Base-by-base conservation (phyloP, 2,888 invertebrate genomes). In the Andrena dorsata region DNA sequence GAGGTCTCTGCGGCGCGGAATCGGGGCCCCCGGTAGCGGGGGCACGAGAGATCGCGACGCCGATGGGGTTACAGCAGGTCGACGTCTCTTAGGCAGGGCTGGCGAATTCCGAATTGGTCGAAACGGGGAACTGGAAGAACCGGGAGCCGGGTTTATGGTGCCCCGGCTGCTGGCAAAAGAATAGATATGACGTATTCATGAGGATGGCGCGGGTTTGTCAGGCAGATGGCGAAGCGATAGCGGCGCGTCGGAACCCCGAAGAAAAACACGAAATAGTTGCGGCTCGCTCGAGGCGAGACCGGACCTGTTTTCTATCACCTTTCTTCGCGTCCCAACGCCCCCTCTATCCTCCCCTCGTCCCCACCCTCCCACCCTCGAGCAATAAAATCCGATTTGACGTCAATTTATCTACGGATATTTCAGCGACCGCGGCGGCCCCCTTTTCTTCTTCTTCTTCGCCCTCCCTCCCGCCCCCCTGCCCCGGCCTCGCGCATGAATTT, bases 231-330 rank as follows among this genome's bases (percentile, higher is more conserved):
- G 88, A 83, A 89, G 90, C 89, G 91, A 92, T 92, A 92, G 90
- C 87, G 90, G 91, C 89, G 88, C 88, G 88, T 90, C 85, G 91
- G 80, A 88, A 84, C 90, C 85, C 84, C 83, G 87, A 85, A 88
- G 92, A 92, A 92, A 92, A 93, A 93, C 92, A 92, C 90, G 92
- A 92, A 93, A 93, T 92, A 91, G 91, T 93, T 91, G 88, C 82
- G 91, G 89, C 90, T 91, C 92, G 90, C 91, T 92, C 86, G 84
- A 92, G 92, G 92, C 92, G 93, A 93, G 91, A 92, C 90, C 88
- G 92, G 93, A 93, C 93, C 92, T 91, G 93, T 93, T 93, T 93
- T 91, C 92, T 92, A 92, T 93, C 92, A 91, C 93, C 92, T 92
- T 92, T 91, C 92, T 91, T 91, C 91, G 89, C 84, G 86, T 86